Base-by-base conservation (phyloP, 1,140 invertebrate species). In the Apis laboriosa region DNA sequence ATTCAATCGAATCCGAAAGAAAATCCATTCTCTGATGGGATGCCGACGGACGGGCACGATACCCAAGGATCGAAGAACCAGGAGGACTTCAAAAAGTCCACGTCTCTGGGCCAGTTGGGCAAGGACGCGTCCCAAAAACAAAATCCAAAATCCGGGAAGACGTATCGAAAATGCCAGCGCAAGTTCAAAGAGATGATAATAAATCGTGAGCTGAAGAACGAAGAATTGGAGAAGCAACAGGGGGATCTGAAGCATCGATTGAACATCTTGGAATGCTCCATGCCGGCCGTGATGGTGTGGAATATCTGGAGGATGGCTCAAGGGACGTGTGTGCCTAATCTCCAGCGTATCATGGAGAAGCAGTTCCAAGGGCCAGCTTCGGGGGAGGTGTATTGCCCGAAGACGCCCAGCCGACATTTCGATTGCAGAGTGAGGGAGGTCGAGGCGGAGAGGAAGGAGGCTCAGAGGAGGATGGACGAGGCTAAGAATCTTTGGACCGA, bases 201-300 rank as follows among this genome's bases (percentile, higher is more conserved):
- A 21, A 94, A 94, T 68, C 95, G 95, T 9, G 96, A 97, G 88
- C 94, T 95, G 63, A 94, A 94, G 53, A 95, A 96, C 82, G 94
- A 94, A 43, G 93, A 95, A 81, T 87, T 96, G 63, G 95, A 95
- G 86, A 91, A 94, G 77, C 93, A 94, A 34, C 95, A 96, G 89
- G 95, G 94, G 53, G 95, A 96, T 84, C 90, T 96, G 28, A 94
- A 94, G 61, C 92, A 95, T 28, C 94, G 96, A 61, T 81, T 97
- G 43, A 94, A 96, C 76, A 94, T 95, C 76, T 90, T 97, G 63
- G 95, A 97, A 83, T 95, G 94, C 71, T 95, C 95, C 0, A 94
- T 97, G 79, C 96, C 97, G 0, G 95, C 96, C 0, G 89, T 97
- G 60, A 94, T 96, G 77, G 93, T 95, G 34, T 97, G 94, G 94